phyloP scores from a whole-genome alignment of 2,113 vertebrate species.

The Ameiurus melas region DNA sequence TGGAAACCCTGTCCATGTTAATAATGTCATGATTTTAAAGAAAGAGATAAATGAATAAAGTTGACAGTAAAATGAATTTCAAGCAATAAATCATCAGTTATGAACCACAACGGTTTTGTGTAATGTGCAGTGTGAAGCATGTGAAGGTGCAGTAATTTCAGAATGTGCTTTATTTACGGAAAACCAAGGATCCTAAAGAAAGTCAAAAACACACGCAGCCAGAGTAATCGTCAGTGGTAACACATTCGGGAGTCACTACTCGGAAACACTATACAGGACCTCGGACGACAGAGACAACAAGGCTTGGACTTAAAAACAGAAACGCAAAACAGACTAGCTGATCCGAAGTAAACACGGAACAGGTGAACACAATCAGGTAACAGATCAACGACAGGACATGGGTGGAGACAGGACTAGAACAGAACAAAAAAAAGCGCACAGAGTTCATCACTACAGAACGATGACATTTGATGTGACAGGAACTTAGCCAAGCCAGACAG shows the following conservation, averaged over 20 bases:
- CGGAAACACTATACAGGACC: neutral
- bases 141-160: neutral
- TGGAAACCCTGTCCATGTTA: neutral
- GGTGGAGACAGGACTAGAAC: neutral
- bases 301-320: neutral
- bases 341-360: neutral
- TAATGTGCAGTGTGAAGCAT: neutral
- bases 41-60: neutral
- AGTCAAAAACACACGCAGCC: neutral
- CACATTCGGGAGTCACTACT: neutral
- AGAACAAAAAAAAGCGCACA: neutral
- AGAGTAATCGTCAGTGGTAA: neutral
- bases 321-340: neutral
- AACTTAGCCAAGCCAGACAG: neutral
- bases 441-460: neutral
- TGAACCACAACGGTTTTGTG: neutral
- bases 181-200: neutral
- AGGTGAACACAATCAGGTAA: neutral
- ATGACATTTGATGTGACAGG: neutral
- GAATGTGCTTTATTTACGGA: neutral
- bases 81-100: neutral
- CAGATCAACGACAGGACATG: neutral
- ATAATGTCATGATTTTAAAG: neutral
- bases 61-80: neutral
- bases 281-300: neutral